phyloP scores from a whole-genome alignment of 2,113 vertebrate species.

The Halcyon senegalensis region DNA sequence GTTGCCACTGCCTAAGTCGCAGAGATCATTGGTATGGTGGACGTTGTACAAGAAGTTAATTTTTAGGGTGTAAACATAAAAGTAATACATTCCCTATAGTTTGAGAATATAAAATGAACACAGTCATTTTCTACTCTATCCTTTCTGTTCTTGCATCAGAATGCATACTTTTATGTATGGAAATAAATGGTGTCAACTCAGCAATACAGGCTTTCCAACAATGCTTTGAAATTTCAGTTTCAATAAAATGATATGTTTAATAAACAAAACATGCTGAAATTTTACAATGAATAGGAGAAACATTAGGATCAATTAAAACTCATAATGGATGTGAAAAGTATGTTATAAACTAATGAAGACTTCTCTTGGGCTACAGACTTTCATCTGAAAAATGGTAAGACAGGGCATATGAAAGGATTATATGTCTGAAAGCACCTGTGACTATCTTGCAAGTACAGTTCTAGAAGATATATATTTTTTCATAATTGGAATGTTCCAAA shows the following conservation, averaged over 20 bases:
- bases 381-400: neutral
- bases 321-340: neutral
- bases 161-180: neutral
- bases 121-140: neutral
- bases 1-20: conserved; percentile 79
- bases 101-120: neutral
- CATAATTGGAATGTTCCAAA: neutral
- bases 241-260: neutral
- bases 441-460: neutral
- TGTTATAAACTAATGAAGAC: neutral
- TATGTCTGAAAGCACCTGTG: neutral
- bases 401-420: neutral
- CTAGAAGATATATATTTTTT: neutral
- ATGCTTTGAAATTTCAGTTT: neutral
- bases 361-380: neutral
- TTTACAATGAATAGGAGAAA: neutral
- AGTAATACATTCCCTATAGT: conserved; percentile 43
- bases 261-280: neutral
- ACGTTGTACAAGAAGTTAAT: conserved; percentile 80
- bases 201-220: neutral
- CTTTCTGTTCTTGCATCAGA: neutral
- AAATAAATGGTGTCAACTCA: neutral
- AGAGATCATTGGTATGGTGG: conserved; percentile 68
- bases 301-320: neutral
- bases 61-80: conserved; percentile 80